Evolutionary conservation across 2,888 invertebrate species (phyloP).

Genomic region (Scaptodrosophila latifasciaeformis): DNA sequence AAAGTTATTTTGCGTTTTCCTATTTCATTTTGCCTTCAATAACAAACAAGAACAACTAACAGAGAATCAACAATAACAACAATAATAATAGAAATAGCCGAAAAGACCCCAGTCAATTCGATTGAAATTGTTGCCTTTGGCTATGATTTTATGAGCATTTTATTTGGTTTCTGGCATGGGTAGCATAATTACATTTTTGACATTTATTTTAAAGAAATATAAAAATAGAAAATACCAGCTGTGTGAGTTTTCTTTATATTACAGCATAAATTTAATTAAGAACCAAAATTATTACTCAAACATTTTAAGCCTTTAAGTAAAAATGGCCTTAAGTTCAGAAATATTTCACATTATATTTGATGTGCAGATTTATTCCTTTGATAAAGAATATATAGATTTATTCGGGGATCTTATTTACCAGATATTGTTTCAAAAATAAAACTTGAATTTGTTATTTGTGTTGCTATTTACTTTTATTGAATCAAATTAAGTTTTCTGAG

Average conservation of each 20-base stretch:
- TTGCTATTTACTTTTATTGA: too few relatives aligned
- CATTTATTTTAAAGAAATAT: conserved; percentile 27
- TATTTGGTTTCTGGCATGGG: conserved; percentile 42
- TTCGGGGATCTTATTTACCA: too few relatives aligned
- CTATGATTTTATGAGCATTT: conserved; percentile 60
- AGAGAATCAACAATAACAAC: conserved; percentile 22
- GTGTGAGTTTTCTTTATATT: background rate
- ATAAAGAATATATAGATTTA: too few relatives aligned
- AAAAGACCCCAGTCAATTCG: conserved; percentile 53
- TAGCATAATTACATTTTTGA: conserved; percentile 58
- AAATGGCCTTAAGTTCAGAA: background rate
- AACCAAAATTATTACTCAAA: too few relatives aligned
- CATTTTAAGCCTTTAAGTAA: too few relatives aligned
- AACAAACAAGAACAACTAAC: conserved; percentile 30
- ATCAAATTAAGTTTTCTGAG: too few relatives aligned
- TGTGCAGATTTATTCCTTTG: background rate
- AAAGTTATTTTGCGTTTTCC: conserved; percentile 47
- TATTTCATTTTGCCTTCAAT: too few relatives aligned
- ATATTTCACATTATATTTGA: too few relatives aligned
- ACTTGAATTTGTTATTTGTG: too few relatives aligned
- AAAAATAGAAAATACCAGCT: background rate
- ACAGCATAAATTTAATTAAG: background rate
- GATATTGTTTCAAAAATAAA: too few relatives aligned
- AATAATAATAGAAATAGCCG: conserved; percentile 21
- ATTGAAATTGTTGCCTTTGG: conserved; percentile 63